phyloP scores from a whole-genome alignment of 2,888 invertebrate genomes.

The Frankliniella fusca region DNA sequence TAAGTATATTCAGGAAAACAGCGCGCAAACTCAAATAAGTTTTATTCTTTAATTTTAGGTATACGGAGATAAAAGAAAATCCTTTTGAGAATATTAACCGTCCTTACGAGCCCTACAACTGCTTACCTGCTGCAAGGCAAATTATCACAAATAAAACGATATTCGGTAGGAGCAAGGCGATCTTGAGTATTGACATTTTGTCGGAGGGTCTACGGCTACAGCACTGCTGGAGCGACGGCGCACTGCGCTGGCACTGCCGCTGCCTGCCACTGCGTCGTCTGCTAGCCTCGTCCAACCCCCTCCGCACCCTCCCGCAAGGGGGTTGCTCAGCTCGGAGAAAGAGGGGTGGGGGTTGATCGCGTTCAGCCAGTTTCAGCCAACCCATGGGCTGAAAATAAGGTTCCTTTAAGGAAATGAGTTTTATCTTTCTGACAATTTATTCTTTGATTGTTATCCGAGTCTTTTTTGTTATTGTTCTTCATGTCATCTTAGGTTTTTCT shows the following conservation, averaged over 20 bases:
- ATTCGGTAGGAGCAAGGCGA: not conserved
- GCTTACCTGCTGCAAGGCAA: slow-evolving; percentile 11
- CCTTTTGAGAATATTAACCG: not conserved
- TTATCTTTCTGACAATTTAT: not conserved
- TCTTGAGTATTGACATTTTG: slow-evolving; percentile 25
- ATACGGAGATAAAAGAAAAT: not conserved
- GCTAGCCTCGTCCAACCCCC: not conserved
- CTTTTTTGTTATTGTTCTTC: not conserved
- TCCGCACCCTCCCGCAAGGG: not conserved
- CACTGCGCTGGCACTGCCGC: slow-evolving; percentile 14
- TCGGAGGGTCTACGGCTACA: not conserved
- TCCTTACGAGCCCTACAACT: not conserved
- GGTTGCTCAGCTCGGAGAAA: not conserved
- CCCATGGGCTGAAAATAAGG: not conserved
- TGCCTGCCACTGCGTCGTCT: slow-evolving; percentile 3
- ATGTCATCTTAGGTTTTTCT: not conserved
- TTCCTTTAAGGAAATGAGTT: not conserved
- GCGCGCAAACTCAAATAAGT: too few relatives aligned
- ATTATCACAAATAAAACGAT: slow-evolving; percentile 5
- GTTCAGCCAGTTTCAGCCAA: not conserved
- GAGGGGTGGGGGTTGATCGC: not conserved
- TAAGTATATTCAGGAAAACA: not conserved
- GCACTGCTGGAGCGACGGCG: slow-evolving; percentile 7
- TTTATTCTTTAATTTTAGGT: not conserved
- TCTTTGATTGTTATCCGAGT: not conserved